These are phyloP conservation scores for Lates japonicus DNA, from an alignment of 2,797 vertebrate genomes.

Conservation along the genomic window DNA sequence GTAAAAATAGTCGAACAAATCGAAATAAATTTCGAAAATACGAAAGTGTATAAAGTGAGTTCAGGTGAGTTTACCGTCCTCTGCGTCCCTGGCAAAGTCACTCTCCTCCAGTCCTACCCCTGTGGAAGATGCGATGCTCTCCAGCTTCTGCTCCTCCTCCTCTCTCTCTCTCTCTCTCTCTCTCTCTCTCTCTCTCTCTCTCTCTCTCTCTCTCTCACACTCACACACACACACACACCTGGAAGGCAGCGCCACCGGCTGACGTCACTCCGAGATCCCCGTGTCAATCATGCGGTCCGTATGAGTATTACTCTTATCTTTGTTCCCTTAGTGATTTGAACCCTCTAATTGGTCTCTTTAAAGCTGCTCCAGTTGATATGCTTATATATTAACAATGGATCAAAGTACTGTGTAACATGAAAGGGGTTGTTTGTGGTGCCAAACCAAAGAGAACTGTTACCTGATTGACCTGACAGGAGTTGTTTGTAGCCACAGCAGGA, in stretches of 20 bases:
- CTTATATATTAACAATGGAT: too few species aligned
- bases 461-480: too few species aligned
- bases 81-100: conserved; percentile 1
- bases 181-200: background rate
- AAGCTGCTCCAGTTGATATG: background rate
- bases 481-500: too few species aligned
- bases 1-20: too few species aligned
- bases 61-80: conserved; percentile 17
- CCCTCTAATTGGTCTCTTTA: background rate
- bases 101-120: conserved; percentile 15
- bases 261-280: conserved; percentile 34
- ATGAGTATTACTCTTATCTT: too few species aligned
- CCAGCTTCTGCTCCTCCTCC: background rate
- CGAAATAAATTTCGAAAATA: background rate
- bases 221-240: background rate
- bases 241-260: conserved; percentile 18
- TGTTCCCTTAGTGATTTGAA: background rate
- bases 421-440: too few species aligned
- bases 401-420: too few species aligned
- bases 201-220: background rate
- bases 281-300: background rate
- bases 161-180: conserved; percentile 6
- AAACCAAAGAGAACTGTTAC: too few species aligned
- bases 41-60: background rate
- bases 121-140: conserved; percentile 13